These are phyloP conservation scores for Epiblema foenella DNA, from an alignment of 2,888 invertebrate genomes.

Conservation along the genomic window DNA sequence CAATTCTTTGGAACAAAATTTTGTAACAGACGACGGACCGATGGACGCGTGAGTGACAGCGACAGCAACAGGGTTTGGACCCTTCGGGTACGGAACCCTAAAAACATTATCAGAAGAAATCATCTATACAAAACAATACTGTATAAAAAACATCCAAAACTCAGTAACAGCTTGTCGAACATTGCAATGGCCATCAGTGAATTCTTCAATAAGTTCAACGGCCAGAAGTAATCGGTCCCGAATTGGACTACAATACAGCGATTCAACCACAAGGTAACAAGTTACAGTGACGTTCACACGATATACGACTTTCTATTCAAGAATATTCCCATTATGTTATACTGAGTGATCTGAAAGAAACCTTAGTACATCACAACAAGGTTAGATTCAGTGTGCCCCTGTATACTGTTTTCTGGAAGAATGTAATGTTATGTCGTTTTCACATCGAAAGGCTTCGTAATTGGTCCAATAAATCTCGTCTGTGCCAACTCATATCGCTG, in stretches of 20 bases:
- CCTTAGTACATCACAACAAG: not conserved
- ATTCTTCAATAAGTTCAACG: conserved; percentile 34
- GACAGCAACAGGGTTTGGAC: too few species aligned
- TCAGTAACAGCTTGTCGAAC: not conserved
- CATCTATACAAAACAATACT: too few species aligned
- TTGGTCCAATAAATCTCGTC: conserved; percentile 32
- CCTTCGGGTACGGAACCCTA: too few species aligned
- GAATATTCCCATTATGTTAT: not conserved
- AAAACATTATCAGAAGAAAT: too few species aligned
- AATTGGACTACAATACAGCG: conserved; percentile 31
- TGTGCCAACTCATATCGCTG: not conserved
- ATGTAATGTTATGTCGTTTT: not conserved
- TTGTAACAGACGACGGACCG: too few species aligned
- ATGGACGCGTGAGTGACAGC: too few species aligned
- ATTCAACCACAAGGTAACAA: conserved; percentile 1
- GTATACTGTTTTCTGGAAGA: not conserved
- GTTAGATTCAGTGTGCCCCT: not conserved
- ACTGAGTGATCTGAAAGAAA: not conserved
- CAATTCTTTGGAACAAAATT: too few species aligned
- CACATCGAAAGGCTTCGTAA: conserved; percentile 10
- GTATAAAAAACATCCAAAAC: too few species aligned
- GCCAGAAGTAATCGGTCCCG: conserved; percentile 18
- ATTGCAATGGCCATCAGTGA: not conserved
- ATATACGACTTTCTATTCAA: not conserved
- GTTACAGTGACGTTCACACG: not conserved